Evolutionary conservation across 53 echinoderm and acorn worm species (phyloP), one percentile per base, ranked within the genome.

Genomic region (Zoroaster sp.): DNA sequence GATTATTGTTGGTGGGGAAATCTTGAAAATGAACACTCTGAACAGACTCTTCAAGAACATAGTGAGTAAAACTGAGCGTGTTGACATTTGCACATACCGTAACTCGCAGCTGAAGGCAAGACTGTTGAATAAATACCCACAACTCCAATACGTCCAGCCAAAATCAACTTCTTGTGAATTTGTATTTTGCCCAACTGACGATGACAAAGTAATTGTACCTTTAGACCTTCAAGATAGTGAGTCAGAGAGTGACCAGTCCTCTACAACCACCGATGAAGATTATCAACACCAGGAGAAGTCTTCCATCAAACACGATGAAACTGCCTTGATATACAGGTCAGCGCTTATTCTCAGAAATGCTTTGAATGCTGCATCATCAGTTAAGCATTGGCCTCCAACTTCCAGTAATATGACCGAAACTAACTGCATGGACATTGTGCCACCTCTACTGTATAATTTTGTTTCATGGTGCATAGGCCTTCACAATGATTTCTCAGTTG

Each of bases 81-180:
- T 80, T 32, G 78, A 89, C 21, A 21, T 75, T 5, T 20, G 69
- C 4, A 76, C 88, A 35, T 79, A 79, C 79, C 45, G 89, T 8
- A 69, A 78, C 7, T 69, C 44, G 18, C 78, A 79, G 68, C 31
- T 89, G 59, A 88, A 88, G 78, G 66, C 65, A 52, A 77, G 88
- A 20, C 69, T 88, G 34, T 46, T 67, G 17, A 65, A 49, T 6
- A 52, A 21, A 17, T 88, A 20, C 40, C 88, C 88, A 28, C 66
- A 88, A 77, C 88, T 88, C 5, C 88, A 78, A 45, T 88, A 77
- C 37, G 69, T 78, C 1, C 67, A 78, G 71, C 78, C 88, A 2
- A 35, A 34, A 46, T 76, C 76, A 76, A 51, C 76, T 21, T 76
- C 76, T 0, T 76, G 76, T 76, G 76, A 76, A 34, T 76, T 76